Evolutionary conservation across 2,113 vertebrate genomes (phyloP).

Genomic region (Prietella phreatophila): DNA sequence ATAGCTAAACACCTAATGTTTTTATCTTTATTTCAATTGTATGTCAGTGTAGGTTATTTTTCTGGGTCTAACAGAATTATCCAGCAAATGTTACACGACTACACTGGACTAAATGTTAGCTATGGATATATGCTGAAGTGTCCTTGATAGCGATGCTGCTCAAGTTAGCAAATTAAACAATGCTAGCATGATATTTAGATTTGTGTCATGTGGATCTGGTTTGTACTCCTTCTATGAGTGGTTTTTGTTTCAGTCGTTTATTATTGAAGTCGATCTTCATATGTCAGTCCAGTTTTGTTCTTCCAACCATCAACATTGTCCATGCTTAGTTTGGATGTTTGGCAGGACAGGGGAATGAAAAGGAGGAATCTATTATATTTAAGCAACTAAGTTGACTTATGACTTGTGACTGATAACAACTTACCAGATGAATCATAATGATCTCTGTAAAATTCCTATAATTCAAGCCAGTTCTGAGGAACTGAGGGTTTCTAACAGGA

Average conservation of each 20-base stretch:
- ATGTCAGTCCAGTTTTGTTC: neutral
- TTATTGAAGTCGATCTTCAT: neutral
- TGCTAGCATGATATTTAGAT: neutral
- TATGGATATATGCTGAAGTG: neutral
- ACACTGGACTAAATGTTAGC: neutral
- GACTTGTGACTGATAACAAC: neutral
- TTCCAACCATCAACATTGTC: neutral
- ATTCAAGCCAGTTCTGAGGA: slow-evolving; percentile 31
- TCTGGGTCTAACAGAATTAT: neutral
- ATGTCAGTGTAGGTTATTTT: neutral
- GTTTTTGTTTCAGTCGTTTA: neutral
- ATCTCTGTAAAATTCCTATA: slow-evolving; percentile 19
- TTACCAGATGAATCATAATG: slow-evolving; percentile 53
- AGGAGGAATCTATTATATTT: neutral
- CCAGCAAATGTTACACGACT: neutral
- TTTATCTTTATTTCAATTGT: neutral
- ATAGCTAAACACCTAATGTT: neutral
- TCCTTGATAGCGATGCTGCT: neutral
- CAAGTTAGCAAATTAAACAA: neutral
- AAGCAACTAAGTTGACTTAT: neutral
- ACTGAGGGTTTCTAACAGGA: too few relatives aligned
- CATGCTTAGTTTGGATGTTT: neutral
- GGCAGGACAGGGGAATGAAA: neutral
- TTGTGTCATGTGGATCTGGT: neutral
- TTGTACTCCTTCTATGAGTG: neutral